Evolutionary conservation across 2,888 invertebrate genomes (phyloP), one percentile per base, ranked within the genome.

Genomic region (Cinara cedri): DNA sequence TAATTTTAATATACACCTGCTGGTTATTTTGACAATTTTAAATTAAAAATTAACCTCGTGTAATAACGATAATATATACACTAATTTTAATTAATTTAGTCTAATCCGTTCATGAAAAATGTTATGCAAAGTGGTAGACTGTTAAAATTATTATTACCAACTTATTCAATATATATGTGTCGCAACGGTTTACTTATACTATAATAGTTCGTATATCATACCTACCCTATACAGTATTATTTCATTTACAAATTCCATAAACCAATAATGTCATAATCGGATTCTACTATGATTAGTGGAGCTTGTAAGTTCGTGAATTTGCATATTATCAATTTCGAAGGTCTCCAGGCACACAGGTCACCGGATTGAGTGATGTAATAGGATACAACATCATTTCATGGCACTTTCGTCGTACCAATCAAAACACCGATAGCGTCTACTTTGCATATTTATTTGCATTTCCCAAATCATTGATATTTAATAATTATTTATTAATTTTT

Each of bases 271-370:
- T 26, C 34, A 65, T 54, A 75, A 75, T 75, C 75, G 54, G 75
- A 54, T 54, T 65, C 44, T 65, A 44, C 42, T 44, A 65, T 54
- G 75, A 75, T 75, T 75, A 75, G 44, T 24, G 24, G 10, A 54
- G 26, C 54, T 65, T 54, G 42, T 54, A 65, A 75, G 65, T 75
- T 65, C 65, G 24, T 44, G n/a, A 16, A 65, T 75, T 75, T 75
- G 75, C 75, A 65, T 75, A 75, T n/a, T n/a, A n/a, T 75, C 54
- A 65, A 65, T 75, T 75, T 65, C 65, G 65, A 44, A 13, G 54
- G 65, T 75, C 54, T 65, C 24, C 24, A 24, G 65, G 63, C 44
- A 54, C 6, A 34, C 34, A n/a, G 19, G 3, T 19, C 42, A 6
- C 13, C 55, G 21, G 49, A 60, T 10, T 26, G 26, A 21, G 46